Base-by-base conservation (phyloP, 37 sponge, comb jelly and placozoan genomes). In the Theonella swinhoei region DNA sequence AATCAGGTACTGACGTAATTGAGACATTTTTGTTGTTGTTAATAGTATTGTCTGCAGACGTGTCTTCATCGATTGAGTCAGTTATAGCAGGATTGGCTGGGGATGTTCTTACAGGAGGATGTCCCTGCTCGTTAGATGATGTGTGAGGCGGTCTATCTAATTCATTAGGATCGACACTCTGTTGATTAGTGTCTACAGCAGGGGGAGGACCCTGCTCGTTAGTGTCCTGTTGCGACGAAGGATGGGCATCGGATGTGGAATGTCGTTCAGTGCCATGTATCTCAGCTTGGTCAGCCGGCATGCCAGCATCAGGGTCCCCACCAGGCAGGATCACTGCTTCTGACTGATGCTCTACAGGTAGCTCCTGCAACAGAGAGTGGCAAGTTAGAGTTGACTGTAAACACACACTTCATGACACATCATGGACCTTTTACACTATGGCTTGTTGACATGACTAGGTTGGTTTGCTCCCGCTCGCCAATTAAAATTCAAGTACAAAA, bases 261-360 rank as follows among this genome's bases (percentile, higher is more conserved):
- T 47, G 54, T 63, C 81, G 62, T 65, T 90, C 81, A 0, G 70
- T 80, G 70, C 86, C 90, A 42, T 90, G 90, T 9, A 74, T 67
- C 26, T 66, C 75, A 0, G 85, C 90, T 28, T 79, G 76, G 0
- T 79, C 76, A 0, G 76, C 85, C 22, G 90, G 90, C 71, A 81
- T 85, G 22, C 90, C 90, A 65, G 86, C 86, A 75, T 90, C 90
- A 22, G 90, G 90, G 76, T 90, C 90, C 26, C 90, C 90, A 37
- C 90, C 90, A 30, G 90, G 86, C 0, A 85, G 23, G 14, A 90
- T 90, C 58, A 61, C 66, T 32, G 74, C 75, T 36, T 78, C 71
- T 17, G 42, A n/a, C n/a, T n/a, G 36, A 14, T 64, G 80, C 42
- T 90, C 90, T 4, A 71, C 84, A 64, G 80, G 35, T 24, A 76